These are phyloP conservation scores for Babylonia areolata DNA, from an alignment of 1,140 invertebrate genomes.

Conservation along the genomic window DNA sequence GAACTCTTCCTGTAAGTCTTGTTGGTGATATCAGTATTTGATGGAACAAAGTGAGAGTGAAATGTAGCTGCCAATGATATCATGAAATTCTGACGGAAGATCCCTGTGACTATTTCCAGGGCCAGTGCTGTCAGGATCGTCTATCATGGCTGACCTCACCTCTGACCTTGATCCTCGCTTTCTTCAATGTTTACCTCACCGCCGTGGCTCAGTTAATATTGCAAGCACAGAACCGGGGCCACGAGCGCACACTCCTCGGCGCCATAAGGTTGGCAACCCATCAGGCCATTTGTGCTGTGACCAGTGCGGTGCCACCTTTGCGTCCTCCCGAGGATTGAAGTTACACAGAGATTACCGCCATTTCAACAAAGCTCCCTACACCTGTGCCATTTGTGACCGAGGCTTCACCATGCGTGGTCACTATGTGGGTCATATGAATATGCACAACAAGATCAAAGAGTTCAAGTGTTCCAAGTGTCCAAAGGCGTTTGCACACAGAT, in stretches of 20 bases:
- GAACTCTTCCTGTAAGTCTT: not conserved
- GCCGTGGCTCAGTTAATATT: not conserved
- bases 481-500: not conserved
- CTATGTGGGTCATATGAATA: conserved; percentile 34
- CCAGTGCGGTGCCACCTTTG: conserved; percentile 24
- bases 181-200: not conserved
- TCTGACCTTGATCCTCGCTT: conserved; percentile 24
- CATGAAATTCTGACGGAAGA: not conserved
- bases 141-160: not conserved
- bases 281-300: not conserved
- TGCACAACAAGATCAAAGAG: conserved; percentile 27
- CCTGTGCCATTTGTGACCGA: conserved; percentile 14
- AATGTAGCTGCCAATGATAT: not conserved
- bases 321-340: not conserved
- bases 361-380: conserved; percentile 12
- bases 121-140: not conserved
- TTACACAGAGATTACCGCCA: conserved; percentile 10
- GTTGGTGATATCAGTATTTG: not conserved
- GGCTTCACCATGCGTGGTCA: conserved; percentile 35
- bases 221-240: not conserved
- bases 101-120: conserved; percentile 24
- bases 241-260: not conserved
- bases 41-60: not conserved
- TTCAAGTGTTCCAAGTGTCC: conserved; percentile 27
- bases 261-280: not conserved